phyloP scores from a whole-genome alignment of 2,797 vertebrate genomes.

The Prionace glauca region DNA sequence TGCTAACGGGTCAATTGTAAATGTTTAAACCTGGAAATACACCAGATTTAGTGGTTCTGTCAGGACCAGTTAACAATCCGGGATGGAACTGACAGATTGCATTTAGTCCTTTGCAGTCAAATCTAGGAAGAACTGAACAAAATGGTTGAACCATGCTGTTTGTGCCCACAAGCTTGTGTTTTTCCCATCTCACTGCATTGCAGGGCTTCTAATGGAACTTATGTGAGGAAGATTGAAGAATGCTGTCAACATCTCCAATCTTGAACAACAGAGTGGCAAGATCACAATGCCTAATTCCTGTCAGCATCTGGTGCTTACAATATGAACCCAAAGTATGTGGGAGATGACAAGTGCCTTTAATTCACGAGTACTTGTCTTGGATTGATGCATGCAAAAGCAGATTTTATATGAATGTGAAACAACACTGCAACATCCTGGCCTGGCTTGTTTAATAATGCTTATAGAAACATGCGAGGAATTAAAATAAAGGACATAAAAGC shows the following conservation, averaged over 20 bases:
- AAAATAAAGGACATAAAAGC: slow-evolving; percentile 16
- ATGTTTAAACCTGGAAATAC: not conserved
- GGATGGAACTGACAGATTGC: not conserved
- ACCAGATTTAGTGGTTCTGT: not conserved
- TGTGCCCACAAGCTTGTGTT: not conserved
- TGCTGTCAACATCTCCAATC: not conserved
- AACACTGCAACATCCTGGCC: not conserved
- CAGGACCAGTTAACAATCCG: not conserved
- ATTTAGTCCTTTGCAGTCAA: not conserved
- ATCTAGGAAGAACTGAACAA: not conserved
- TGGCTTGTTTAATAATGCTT: slow-evolving; percentile 27
- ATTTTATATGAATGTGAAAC: not conserved
- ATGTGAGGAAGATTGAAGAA: not conserved
- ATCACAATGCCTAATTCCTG: too few species aligned
- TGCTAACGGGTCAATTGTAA: not conserved
- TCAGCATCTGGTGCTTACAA: not conserved
- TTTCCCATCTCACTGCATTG: not conserved
- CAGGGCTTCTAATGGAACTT: not conserved
- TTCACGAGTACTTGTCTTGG: not conserved
- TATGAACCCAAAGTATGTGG: not conserved
- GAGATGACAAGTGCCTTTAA: not conserved
- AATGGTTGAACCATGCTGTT: not conserved
- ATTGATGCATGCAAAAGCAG: not conserved
- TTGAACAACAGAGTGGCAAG: not conserved
- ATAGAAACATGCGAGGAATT: not conserved